Percentiles rank a stretch among this genome's conserved stretches.
phyloP scores from a whole-genome alignment of 2,113 vertebrate species.

The Clarias magur region DNA sequence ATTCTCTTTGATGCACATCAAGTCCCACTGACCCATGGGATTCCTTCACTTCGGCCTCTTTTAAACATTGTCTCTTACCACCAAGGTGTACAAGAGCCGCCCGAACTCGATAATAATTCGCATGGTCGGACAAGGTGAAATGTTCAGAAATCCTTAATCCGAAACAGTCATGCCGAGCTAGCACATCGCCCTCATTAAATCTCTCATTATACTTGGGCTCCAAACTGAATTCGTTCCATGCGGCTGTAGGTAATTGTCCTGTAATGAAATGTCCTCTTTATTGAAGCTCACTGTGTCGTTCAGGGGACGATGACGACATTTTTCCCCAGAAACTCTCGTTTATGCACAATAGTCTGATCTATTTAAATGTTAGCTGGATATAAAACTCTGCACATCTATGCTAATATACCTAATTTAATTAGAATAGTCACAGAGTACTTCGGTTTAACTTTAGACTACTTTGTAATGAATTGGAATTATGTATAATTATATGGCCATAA shows the following conservation, averaged over 20 bases:
- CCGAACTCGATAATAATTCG: not conserved
- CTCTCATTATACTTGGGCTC: constrained; percentile 39
- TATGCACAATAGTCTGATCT: constrained; percentile 6
- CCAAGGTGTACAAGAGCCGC: no score
- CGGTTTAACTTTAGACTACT: not conserved
- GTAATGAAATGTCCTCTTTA: constrained; percentile 38
- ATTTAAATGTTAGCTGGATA: constrained; percentile 31
- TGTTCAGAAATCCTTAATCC: not conserved
- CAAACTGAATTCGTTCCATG: constrained; percentile 40
- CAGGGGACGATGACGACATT: not conserved
- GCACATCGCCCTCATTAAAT: constrained; percentile 1
- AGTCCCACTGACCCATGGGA: not conserved
- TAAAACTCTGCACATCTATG: constrained; percentile 9
- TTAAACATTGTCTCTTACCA: not conserved
- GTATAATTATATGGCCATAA: not conserved
- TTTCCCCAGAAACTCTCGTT: constrained; percentile 19
- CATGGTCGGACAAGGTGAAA: not conserved
- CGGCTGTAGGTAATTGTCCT: constrained; percentile 40
- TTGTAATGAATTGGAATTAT: constrained; percentile 1
- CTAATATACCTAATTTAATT: constrained; percentile 40
- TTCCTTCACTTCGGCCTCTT: not conserved
- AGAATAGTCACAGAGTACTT: constrained; percentile 29
- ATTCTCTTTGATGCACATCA: not conserved
- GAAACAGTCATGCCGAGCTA: constrained; percentile 2
- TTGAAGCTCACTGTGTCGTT: constrained; percentile 27